A percentile compares a stretch with the other conserved stretches of the same genome.
Evolutionary conservation across 2,797 vertebrate genomes (phyloP).

Genomic region (Poeciliopsis infans): DNA sequence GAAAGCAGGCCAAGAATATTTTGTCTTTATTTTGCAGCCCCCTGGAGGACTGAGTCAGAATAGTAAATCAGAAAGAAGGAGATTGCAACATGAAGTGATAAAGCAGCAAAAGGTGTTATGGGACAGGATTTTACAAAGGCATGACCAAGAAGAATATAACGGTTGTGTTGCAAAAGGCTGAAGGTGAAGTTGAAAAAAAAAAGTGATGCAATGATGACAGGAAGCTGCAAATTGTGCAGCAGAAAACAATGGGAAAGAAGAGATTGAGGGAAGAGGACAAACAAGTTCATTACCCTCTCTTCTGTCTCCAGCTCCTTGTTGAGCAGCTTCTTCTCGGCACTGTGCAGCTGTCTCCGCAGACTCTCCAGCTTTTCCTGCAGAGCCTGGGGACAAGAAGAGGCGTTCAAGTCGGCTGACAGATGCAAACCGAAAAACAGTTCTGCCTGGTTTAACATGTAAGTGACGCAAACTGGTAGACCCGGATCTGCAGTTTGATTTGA

Average conservation of each 20-base stretch:
- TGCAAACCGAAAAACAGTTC: slow-evolving; percentile 22
- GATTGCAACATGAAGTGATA: slow-evolving; percentile 17
- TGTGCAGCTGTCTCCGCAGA: slow-evolving; percentile 77
- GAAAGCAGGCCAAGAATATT: slow-evolving; percentile 13
- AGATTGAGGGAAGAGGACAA: slow-evolving; percentile 9
- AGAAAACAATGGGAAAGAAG: slow-evolving; percentile 22
- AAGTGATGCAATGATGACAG: slow-evolving; percentile 33
- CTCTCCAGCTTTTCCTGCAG: slow-evolving; percentile 86
- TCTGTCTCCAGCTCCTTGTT: slow-evolving; percentile 85
- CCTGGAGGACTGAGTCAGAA: slow-evolving; percentile 58
- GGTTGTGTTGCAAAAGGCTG: slow-evolving; percentile 23
- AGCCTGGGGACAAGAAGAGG: slow-evolving; percentile 79
- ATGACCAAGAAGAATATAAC: slow-evolving; percentile 16
- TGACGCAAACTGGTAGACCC: slow-evolving; percentile 30
- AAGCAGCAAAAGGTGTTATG: slow-evolving; percentile 1
- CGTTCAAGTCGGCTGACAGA: slow-evolving; percentile 33
- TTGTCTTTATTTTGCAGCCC: slow-evolving; percentile 52
- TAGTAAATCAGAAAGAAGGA: slow-evolving; percentile 27
- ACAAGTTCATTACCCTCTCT: slow-evolving; percentile 85
- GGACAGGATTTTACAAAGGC: neutral
- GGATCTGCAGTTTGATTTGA: slow-evolving; percentile 23
- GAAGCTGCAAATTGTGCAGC: slow-evolving; percentile 25
- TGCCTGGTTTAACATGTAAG: slow-evolving; percentile 18
- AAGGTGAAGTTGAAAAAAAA: slow-evolving; percentile 18
- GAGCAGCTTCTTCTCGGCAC: slow-evolving; percentile 85